These are phyloP conservation scores for Alethe castanea DNA, from an alignment of 2,113 vertebrate genomes.

Conservation along the genomic window DNA sequence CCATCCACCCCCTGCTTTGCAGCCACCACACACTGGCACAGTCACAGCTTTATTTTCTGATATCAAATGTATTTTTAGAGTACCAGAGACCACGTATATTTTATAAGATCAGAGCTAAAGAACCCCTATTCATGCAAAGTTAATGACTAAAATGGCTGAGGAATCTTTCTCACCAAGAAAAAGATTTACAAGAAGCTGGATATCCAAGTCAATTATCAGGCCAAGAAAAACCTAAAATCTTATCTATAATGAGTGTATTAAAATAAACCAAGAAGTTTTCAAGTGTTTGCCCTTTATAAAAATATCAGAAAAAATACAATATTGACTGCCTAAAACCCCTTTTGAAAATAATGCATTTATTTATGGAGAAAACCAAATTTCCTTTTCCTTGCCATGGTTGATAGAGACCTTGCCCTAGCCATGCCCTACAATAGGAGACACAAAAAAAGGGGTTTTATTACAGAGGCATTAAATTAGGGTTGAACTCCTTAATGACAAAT, in stretches of 20 bases:
- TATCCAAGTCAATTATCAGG: background rate
- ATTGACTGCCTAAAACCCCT: background rate
- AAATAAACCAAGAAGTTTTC: background rate
- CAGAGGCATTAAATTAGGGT: background rate
- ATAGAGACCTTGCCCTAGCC: background rate
- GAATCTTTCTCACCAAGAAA: background rate
- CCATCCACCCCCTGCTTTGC: background rate
- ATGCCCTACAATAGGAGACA: background rate
- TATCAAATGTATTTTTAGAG: background rate
- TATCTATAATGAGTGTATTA: background rate
- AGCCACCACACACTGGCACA: background rate
- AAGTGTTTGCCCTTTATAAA: background rate
- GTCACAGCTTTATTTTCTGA: background rate
- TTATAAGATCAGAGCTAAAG: background rate
- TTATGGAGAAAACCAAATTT: background rate
- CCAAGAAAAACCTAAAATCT: background rate
- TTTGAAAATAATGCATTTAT: background rate
- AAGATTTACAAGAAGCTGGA: background rate
- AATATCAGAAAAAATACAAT: background rate
- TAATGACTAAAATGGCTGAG: background rate
- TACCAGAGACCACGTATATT: background rate
- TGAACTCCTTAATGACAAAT: background rate
- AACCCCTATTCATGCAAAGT: background rate
- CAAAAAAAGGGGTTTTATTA: background rate
- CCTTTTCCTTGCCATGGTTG: background rate